These are phyloP conservation scores for Drosophila nebulosa DNA, from an alignment of 1,140 invertebrate species.

Conservation along the genomic window DNA sequence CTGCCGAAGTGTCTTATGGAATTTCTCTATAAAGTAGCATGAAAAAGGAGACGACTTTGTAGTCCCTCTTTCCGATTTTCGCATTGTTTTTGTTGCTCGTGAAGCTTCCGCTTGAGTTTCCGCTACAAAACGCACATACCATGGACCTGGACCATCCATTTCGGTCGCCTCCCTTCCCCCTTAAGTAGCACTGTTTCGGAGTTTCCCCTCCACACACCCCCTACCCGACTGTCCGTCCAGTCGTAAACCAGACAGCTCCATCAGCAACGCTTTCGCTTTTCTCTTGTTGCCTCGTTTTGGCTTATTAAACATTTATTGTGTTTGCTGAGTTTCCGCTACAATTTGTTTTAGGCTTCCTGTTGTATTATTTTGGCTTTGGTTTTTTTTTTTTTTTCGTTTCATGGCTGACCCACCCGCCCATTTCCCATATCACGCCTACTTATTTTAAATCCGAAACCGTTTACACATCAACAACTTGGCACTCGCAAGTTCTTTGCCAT, in stretches of 20 bases:
- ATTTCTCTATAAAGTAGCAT: slow-evolving; percentile 14
- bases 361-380: slow-evolving; percentile 27
- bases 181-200: background rate
- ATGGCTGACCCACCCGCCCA: background rate
- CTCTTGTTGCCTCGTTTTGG: slow-evolving; percentile 41
- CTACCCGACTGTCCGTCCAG: no score
- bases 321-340: slow-evolving; percentile 57
- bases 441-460: slow-evolving; percentile 56
- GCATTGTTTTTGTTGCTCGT: slow-evolving; percentile 23
- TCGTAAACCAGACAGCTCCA: slow-evolving; percentile 7
- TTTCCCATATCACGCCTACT: slow-evolving; percentile 35
- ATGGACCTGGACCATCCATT: background rate
- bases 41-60: background rate
- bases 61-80: background rate
- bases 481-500: slow-evolving; percentile 14
- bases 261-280: slow-evolving; percentile 31
- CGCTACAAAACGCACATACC: slow-evolving; percentile 3
- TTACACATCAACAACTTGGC: slow-evolving; percentile 62
- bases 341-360: slow-evolving; percentile 56
- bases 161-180: background rate
- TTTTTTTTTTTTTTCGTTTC: no score
- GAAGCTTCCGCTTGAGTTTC: slow-evolving; percentile 37
- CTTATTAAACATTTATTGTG: slow-evolving; percentile 64
- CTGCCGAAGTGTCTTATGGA: slow-evolving; percentile 11
- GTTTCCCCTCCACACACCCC: background rate